phyloP scores from a whole-genome alignment of 2,888 invertebrate species.

The Dryadula phaetusa region DNA sequence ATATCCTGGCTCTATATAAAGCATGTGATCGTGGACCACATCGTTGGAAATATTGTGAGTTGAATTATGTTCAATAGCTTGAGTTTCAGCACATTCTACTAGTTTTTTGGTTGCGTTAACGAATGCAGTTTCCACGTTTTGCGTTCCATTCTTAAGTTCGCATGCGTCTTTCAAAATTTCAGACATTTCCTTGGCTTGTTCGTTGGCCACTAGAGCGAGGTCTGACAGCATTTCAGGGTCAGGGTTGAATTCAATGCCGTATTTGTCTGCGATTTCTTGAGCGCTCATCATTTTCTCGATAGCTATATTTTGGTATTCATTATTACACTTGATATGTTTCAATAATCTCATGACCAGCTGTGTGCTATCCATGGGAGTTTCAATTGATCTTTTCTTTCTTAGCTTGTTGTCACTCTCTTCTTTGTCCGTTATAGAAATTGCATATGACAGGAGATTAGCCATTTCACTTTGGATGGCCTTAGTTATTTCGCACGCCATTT shows the following conservation, averaged over 20 bases:
- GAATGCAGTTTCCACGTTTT: slow-evolving; percentile 40
- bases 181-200: slow-evolving; percentile 70
- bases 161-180: slow-evolving; percentile 63
- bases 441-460: slow-evolving; percentile 64
- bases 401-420: slow-evolving; percentile 53
- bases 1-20: slow-evolving; percentile 47
- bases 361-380: slow-evolving; percentile 72
- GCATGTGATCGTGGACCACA: slow-evolving; percentile 9
- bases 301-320: slow-evolving; percentile 77
- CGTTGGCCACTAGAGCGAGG: slow-evolving; percentile 67
- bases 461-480: slow-evolving; percentile 68
- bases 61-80: background rate
- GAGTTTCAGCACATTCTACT: background rate
- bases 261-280: slow-evolving; percentile 78
- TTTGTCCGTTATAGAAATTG: slow-evolving; percentile 57
- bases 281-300: slow-evolving; percentile 81
- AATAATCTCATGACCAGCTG: slow-evolving; percentile 68
- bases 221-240: slow-evolving; percentile 73
- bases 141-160: slow-evolving; percentile 56
- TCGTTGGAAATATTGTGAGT: background rate
- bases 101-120: slow-evolving; percentile 26
- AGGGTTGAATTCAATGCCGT: slow-evolving; percentile 71
- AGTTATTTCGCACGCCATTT: slow-evolving; percentile 66
- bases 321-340: slow-evolving; percentile 74
- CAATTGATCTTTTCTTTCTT: slow-evolving; percentile 66